phyloP scores from a whole-genome alignment of 2,113 vertebrate genomes.

The Daubentonia madagascariensis region DNA sequence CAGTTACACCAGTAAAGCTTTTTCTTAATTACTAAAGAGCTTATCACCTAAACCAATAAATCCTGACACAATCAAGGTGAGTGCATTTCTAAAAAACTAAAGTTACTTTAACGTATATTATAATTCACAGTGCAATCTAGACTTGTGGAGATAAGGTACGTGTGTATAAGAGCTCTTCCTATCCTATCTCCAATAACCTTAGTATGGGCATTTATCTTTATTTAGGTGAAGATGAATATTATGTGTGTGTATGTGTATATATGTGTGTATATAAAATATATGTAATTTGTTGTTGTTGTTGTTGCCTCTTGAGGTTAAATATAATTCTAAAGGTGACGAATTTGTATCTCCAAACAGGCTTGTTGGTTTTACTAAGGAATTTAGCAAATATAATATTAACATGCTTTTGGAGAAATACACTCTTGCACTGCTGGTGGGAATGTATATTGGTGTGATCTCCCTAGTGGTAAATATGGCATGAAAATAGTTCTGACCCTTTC shows the following conservation, averaged over 20 bases:
- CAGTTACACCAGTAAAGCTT: background rate
- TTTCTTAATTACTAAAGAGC: background rate
- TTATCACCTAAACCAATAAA: slow-evolving; percentile 41
- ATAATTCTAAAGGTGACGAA: background rate
- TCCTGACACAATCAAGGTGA: background rate
- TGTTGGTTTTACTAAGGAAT: background rate
- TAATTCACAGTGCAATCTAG: background rate
- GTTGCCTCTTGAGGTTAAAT: background rate
- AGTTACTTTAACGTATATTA: background rate
- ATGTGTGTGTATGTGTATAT: background rate
- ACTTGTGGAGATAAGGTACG: background rate
- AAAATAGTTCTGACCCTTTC: too few relatives aligned
- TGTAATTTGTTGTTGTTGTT: background rate
- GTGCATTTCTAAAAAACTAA: background rate
- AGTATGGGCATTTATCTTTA: background rate
- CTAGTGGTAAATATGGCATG: too few relatives aligned
- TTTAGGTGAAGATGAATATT: background rate
- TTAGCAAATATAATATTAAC: too few relatives aligned
- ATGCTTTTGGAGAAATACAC: too few relatives aligned
- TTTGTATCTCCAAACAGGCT: background rate
- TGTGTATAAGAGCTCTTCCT: background rate
- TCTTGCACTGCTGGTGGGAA: too few relatives aligned
- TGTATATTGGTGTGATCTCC: too few relatives aligned
- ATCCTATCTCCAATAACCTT: background rate
- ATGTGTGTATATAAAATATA: background rate